Evolutionary conservation across 2,113 vertebrate species (phyloP), one percentile per base, ranked within the genome.

Genomic region (Falcunculus frontatus): DNA sequence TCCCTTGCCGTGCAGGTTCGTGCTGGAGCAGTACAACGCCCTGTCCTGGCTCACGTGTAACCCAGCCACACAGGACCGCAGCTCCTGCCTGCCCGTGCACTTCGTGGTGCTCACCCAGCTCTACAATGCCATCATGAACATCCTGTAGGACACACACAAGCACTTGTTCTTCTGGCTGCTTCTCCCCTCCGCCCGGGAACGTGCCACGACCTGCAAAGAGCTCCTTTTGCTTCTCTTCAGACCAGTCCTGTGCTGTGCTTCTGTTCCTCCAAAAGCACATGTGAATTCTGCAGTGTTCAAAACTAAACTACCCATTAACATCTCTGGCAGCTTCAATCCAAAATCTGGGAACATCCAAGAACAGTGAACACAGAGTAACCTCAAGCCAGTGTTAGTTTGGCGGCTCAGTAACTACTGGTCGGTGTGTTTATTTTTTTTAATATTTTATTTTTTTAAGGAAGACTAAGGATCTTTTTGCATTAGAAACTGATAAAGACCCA

Each of bases 121-220:
- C 98, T 99, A 99, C 98, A 99, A 99, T 12, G 99, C 99, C 98
- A 99, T 99, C 98, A 99, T 99, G 98, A 99, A 99, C 95, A 98
- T 98, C 98, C 99, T 99, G 70, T 99, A 98, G 98, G 87, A 50
- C 69, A 70, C 19, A 88, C 95, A 78, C 92, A 79, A 97, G 97
- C 96, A 96, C 96, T 97, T 97, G 90, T 95, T 95, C 96, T 95
- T 90, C 94, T 80, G 94, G 93, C 95, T 94, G 74, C 77, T 94
- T 87, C 95, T 93, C 93, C 95, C 95, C 86, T 91, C 79, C 2
- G 83, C 84, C 90, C 39, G 55, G 95, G 97, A 95, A 81, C 27
- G 84, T 90, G 96, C 97, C 93, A 77, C 80, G 55, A 80, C 97
- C 97, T 93, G 91, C 94, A 57, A 44, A 87, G 52, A 81, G 82